phyloP scores from a whole-genome alignment of 2,113 vertebrate genomes.

The Apteryx mantelli region DNA sequence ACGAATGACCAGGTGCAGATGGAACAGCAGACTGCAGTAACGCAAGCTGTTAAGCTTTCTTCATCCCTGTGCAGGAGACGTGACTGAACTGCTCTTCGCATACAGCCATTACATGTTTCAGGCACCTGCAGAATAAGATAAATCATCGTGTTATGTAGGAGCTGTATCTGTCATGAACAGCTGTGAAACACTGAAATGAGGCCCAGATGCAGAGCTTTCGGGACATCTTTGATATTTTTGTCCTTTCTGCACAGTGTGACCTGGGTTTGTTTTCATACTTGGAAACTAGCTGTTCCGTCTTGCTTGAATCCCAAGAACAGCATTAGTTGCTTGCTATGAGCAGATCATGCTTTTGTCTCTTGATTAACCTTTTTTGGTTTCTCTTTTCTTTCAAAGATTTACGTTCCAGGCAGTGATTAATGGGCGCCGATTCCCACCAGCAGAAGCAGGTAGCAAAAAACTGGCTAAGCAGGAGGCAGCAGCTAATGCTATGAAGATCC shows the following conservation, averaged over 20 bases:
- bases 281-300: neutral
- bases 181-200: neutral
- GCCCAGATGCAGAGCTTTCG: neutral
- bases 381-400: constrained; percentile 80
- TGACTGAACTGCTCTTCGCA: neutral
- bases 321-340: neutral
- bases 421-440: constrained; percentile 86
- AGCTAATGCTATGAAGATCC: constrained; percentile 84
- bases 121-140: neutral
- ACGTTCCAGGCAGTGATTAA: constrained; percentile 94
- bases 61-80: neutral
- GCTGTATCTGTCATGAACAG: neutral
- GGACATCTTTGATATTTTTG: neutral
- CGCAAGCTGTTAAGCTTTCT: neutral
- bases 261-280: neutral
- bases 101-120: fast-evolving
- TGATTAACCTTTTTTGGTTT: neutral
- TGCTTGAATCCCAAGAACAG: neutral
- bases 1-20: neutral
- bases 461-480: constrained; percentile 95
- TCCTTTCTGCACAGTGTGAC: neutral
- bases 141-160: neutral
- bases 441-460: constrained; percentile 94
- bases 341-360: neutral
- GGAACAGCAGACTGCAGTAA: neutral